phyloP scores from a whole-genome alignment of 2,113 vertebrate genomes.

The Anser cygnoides region DNA sequence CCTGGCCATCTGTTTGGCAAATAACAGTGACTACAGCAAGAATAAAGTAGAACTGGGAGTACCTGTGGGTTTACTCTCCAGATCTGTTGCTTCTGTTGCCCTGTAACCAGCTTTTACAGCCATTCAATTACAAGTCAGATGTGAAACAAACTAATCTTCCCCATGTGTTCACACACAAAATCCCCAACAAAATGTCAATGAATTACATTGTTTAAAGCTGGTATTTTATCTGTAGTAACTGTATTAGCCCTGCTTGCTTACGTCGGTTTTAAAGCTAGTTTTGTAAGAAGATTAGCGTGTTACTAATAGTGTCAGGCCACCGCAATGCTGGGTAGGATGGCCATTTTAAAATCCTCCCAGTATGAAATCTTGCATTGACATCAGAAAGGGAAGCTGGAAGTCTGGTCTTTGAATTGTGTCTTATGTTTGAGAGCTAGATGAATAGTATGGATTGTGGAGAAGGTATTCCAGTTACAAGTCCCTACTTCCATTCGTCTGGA shows the following conservation, averaged over 20 bases:
- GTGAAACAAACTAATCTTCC: constrained; percentile 4
- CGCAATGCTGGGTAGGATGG: not conserved
- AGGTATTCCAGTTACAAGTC: not conserved
- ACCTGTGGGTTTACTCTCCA: not conserved
- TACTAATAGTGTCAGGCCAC: constrained; percentile 19
- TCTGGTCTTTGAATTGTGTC: not conserved
- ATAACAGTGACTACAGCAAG: not conserved
- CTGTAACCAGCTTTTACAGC: not conserved
- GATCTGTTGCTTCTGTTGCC: not conserved
- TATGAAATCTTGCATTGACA: not conserved
- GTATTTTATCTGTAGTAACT: constrained; percentile 53
- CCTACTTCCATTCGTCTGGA: not conserved
- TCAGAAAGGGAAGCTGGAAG: not conserved
- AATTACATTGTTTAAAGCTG: constrained; percentile 39
- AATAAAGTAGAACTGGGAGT: not conserved
- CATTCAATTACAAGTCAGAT: not conserved
- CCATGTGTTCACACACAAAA: not conserved
- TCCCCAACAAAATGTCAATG: not conserved
- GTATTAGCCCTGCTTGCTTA: constrained; percentile 49
- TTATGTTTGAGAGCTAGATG: not conserved
- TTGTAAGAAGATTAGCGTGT: constrained; percentile 47
- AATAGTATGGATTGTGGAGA: not conserved
- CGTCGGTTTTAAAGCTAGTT: constrained; percentile 58
- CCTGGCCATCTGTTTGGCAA: not conserved
- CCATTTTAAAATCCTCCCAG: not conserved